Conservation (phyloP, 2,888 invertebrate genomes). For the Drosophila monieri region DNA sequence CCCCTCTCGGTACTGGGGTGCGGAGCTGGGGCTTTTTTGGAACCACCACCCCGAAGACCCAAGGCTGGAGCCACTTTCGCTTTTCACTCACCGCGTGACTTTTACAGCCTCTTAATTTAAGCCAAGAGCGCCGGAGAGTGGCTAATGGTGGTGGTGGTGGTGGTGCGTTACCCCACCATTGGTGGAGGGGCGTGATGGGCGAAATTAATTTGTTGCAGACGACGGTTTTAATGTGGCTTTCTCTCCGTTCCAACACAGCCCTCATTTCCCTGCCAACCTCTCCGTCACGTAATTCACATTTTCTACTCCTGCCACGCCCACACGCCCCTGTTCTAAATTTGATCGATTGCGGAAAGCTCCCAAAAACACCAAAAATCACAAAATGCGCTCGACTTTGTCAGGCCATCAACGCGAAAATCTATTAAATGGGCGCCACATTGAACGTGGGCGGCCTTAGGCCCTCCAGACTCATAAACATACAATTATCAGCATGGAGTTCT, state of each 20-base stretch:
- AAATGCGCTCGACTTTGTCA: constrained; percentile 20
- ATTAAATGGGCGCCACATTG: constrained; percentile 55
- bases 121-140: constrained; percentile 41
- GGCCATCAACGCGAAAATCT: constrained; percentile 72
- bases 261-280: constrained; percentile 45
- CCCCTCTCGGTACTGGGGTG: too few relatives aligned
- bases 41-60: constrained; percentile 15
- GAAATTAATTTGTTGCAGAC: constrained; percentile 80
- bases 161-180: neutral
- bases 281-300: constrained; percentile 79
- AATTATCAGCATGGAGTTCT: constrained; percentile 61
- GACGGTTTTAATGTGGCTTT: constrained; percentile 74
- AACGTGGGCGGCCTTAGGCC: constrained; percentile 41
- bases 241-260: constrained; percentile 47
- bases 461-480: constrained; percentile 50
- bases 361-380: constrained; percentile 17
- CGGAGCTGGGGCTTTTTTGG: constrained; percentile 15
- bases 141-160: constrained; percentile 17
- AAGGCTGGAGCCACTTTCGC: constrained; percentile 50
- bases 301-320: constrained; percentile 62
- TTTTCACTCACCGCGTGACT: constrained; percentile 78
- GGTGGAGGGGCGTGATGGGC: constrained; percentile 13
- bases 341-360: constrained; percentile 62
- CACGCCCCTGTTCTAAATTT: constrained; percentile 48
- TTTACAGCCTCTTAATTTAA: constrained; percentile 80